Evolutionary conservation across 2,888 invertebrate genomes (phyloP).

Genomic region (Macroteleia sp.): DNA sequence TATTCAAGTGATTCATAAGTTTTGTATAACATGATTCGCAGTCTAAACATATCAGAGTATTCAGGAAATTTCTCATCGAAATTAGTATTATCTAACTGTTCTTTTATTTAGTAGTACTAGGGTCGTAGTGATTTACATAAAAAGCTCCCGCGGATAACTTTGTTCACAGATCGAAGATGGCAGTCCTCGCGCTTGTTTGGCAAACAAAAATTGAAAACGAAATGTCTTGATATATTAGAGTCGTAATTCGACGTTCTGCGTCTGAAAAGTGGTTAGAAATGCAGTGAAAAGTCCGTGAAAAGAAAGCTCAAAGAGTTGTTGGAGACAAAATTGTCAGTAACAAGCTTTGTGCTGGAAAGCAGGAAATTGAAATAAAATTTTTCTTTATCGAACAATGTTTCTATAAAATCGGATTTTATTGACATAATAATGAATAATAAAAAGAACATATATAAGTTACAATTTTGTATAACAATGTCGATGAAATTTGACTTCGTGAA

Average conservation of each 20-base stretch:
- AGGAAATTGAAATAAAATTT: slow-evolving; percentile 11
- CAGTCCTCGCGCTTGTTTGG: slow-evolving; percentile 31
- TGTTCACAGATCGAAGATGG: slow-evolving; percentile 35
- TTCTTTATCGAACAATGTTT: background rate
- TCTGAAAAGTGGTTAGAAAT: slow-evolving; percentile 9
- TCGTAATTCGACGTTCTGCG: slow-evolving; percentile 26
- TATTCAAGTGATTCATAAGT: too few species aligned
- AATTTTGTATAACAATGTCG: slow-evolving; percentile 19
- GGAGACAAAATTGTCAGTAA: slow-evolving; percentile 15
- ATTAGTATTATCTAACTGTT: too few species aligned
- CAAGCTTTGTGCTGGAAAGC: background rate
- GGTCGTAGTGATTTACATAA: too few species aligned
- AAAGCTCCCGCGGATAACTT: slow-evolving; percentile 54
- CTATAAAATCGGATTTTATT: too few species aligned
- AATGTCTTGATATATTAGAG: slow-evolving; percentile 35
- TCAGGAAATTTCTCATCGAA: too few species aligned
- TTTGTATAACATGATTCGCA: too few species aligned
- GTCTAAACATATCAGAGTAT: too few species aligned
- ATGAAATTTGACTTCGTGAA: slow-evolving; percentile 11
- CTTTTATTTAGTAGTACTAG: too few species aligned
- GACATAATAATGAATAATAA: background rate
- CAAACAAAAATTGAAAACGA: slow-evolving; percentile 42
- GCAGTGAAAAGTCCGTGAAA: background rate
- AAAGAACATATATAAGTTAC: slow-evolving; percentile 14
- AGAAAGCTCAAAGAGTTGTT: background rate